These are phyloP conservation scores for Apis florea DNA, from an alignment of 1,140 invertebrate species.

Conservation along the genomic window DNA sequence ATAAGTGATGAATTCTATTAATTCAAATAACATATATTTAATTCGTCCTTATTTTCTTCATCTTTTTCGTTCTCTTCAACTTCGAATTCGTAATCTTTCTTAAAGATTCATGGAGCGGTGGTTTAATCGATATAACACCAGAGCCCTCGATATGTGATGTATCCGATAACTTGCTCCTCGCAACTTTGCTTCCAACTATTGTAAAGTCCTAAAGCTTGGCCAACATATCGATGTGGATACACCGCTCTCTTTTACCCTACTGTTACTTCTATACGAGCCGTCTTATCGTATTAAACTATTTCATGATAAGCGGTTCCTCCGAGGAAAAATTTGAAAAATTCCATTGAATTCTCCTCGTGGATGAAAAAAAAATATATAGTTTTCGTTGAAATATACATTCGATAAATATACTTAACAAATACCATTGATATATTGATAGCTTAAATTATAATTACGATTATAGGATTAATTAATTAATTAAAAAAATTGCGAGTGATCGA, in stretches of 20 bases:
- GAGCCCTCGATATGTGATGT: constrained; percentile 53
- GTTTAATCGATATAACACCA: constrained; percentile 56
- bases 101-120: constrained; percentile 38
- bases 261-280: constrained; percentile 4
- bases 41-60: not conserved
- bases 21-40: no score
- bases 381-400: no score
- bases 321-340: not conserved
- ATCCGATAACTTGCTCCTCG: constrained; percentile 50
- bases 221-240: constrained; percentile 42
- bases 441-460: no score
- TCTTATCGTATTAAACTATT: constrained; percentile 31
- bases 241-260: constrained; percentile 35
- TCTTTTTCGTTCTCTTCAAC: constrained; percentile 6
- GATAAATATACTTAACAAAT: no score
- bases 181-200: constrained; percentile 45
- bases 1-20: no score
- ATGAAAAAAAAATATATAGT: no score
- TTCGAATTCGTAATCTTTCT: constrained; percentile 10
- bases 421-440: no score
- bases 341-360: not conserved
- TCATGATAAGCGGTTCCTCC: constrained; percentile 28
- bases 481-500: no score
- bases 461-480: no score
- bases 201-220: constrained; percentile 46